phyloP scores from a whole-genome alignment of 2,113 vertebrate species.

The Catharus bicknelli region DNA sequence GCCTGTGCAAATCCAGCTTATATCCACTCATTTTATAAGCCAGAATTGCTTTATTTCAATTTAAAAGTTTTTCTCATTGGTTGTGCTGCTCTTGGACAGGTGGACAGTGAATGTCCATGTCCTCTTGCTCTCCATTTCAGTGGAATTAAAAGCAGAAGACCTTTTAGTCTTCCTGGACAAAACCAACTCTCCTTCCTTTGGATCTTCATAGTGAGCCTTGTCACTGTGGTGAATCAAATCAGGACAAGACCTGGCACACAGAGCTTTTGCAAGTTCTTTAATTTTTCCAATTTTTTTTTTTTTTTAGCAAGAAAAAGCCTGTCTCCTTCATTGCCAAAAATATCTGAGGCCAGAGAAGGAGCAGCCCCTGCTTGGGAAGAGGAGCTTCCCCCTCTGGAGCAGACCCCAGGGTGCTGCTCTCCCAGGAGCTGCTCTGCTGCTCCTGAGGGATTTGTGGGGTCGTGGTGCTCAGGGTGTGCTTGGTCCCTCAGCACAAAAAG shows the following conservation, averaged over 20 bases:
- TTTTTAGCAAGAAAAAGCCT: background rate
- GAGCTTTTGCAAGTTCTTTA: background rate
- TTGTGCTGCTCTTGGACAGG: background rate
- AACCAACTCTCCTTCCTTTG: background rate
- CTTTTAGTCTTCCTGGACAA: background rate
- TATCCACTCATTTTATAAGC: background rate
- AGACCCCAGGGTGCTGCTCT: accelerated
- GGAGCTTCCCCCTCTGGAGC: accelerated
- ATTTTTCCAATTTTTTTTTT: background rate
- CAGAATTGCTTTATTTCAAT: background rate
- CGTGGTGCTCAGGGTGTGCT: accelerated
- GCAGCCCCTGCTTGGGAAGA: background rate
- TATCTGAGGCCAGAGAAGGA: background rate
- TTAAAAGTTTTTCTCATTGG: background rate
- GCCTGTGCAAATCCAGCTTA: background rate
- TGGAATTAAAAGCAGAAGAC: background rate
- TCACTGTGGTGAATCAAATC: background rate
- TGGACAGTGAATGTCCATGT: accelerated
- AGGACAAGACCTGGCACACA: background rate
- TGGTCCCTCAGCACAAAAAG: accelerated
- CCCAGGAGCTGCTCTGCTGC: background rate
- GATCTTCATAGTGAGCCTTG: background rate
- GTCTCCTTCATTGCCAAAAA: background rate
- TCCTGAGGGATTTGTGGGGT: accelerated
- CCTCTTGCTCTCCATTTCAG: background rate